phyloP scores from a whole-genome alignment of 2,888 invertebrate genomes.

The Dolichomitus sp. region DNA sequence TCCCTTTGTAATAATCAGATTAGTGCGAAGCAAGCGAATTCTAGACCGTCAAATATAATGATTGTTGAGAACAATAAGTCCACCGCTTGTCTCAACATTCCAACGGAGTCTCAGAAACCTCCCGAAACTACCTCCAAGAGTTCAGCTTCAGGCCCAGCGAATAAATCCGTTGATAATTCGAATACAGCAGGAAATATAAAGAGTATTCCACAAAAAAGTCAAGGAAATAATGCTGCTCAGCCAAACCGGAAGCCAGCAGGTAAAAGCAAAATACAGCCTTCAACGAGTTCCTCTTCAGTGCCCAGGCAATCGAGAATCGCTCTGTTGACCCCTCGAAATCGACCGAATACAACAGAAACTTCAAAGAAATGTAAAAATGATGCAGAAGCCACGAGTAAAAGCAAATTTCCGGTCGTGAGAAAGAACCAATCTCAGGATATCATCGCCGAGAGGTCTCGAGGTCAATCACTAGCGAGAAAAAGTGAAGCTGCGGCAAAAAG shows the following conservation, averaged over 20 bases:
- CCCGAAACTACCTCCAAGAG: neutral
- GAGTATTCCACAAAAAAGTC: neutral
- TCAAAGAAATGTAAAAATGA: constrained; percentile 6
- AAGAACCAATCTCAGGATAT: constrained; percentile 23
- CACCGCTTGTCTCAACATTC: neutral
- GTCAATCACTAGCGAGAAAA: constrained; percentile 13
- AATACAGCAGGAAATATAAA: neutral
- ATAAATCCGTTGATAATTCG: neutral
- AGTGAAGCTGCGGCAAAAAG: constrained; percentile 12
- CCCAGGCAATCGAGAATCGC: constrained; percentile 34
- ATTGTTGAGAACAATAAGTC: constrained; percentile 26
- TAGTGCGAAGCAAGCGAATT: constrained; percentile 2
- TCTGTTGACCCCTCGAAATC: constrained; percentile 14
- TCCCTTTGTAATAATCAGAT: neutral
- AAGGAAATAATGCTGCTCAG: constrained; percentile 12
- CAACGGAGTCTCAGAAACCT: neutral
- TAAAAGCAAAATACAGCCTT: constrained; percentile 44
- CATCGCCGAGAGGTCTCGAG: constrained; percentile 24
- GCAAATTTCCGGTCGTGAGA: neutral
- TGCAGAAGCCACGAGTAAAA: neutral
- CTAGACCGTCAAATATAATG: constrained; percentile 34
- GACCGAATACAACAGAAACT: constrained; percentile 12
- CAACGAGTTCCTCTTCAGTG: constrained; percentile 45
- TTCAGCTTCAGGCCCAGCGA: neutral
- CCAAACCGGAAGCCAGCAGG: constrained; percentile 69